phyloP scores from a whole-genome alignment of 2,113 vertebrate genomes.

The Rhinolophus ferrumequinum region DNA sequence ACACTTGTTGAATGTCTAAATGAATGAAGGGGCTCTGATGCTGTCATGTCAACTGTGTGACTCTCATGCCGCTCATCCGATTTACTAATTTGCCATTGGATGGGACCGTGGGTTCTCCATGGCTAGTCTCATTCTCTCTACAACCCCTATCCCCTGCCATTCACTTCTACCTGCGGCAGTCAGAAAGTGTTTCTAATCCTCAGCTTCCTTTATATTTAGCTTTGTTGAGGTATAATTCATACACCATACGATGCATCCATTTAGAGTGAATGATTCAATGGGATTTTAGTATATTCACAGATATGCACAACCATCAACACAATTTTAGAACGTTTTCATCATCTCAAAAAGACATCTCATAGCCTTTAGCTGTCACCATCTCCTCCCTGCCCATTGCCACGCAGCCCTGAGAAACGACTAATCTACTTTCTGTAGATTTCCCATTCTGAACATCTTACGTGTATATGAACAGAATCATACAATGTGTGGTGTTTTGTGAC shows the following conservation, averaged over 20 bases:
- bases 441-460: not conserved
- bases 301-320: not conserved
- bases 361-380: not conserved
- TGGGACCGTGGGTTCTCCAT: not conserved
- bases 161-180: not conserved
- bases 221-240: not conserved
- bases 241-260: not conserved
- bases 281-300: not conserved
- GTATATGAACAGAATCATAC: not conserved
- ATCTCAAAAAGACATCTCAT: not conserved
- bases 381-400: not conserved
- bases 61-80: not conserved
- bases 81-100: not conserved
- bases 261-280: not conserved
- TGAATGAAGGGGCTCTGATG: not conserved
- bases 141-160: not conserved
- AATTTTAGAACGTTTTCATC: conserved; percentile 1
- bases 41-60: not conserved
- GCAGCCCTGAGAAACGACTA: not conserved
- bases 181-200: not conserved
- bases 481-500: not conserved
- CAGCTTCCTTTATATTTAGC: not conserved
- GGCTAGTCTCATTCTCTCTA: not conserved
- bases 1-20: not conserved
- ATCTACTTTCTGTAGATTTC: not conserved